These are phyloP conservation scores for Turritopsis rubra DNA, from an alignment of 30 jellyfish, hydroid and myxozoan species.

Conservation along the genomic window DNA sequence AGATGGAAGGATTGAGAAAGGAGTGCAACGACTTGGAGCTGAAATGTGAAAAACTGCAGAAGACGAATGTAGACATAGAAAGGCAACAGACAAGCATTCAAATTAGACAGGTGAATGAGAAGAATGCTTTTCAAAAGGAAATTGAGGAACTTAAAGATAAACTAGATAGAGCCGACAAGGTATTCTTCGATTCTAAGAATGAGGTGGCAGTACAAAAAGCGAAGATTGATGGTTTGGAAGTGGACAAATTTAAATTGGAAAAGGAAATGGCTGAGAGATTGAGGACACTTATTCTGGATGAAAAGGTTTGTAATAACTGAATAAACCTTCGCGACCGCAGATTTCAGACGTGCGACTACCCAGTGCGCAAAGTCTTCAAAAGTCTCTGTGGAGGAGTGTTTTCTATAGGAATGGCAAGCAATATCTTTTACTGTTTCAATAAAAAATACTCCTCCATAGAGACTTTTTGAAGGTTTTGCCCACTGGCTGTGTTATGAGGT, in stretches of 20 bases:
- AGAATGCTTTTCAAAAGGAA: background rate
- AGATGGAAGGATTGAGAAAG: constrained; percentile 10
- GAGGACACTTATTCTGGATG: background rate
- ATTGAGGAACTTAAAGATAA: background rate
- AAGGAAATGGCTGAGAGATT: background rate
- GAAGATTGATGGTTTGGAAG: background rate
- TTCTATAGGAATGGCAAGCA: too few relatives aligned
- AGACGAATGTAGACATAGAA: background rate
- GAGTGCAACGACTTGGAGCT: constrained; percentile 12
- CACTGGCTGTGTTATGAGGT: too few relatives aligned
- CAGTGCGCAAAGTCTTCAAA: too few relatives aligned
- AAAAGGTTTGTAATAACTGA: background rate
- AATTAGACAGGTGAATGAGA: background rate
- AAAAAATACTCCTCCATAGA: too few relatives aligned
- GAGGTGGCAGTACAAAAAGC: background rate
- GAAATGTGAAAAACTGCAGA: background rate
- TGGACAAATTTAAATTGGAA: background rate
- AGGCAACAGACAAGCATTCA: background rate
- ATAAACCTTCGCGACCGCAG: background rate
- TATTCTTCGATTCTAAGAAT: background rate
- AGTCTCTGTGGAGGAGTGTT: too few relatives aligned
- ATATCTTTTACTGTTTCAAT: too few relatives aligned
- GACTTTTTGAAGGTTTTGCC: too few relatives aligned
- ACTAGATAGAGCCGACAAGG: background rate
- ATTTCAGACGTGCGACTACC: too few relatives aligned